Conservation (phyloP, 2,113 vertebrate genomes). For the Cheilinus undulatus region DNA sequence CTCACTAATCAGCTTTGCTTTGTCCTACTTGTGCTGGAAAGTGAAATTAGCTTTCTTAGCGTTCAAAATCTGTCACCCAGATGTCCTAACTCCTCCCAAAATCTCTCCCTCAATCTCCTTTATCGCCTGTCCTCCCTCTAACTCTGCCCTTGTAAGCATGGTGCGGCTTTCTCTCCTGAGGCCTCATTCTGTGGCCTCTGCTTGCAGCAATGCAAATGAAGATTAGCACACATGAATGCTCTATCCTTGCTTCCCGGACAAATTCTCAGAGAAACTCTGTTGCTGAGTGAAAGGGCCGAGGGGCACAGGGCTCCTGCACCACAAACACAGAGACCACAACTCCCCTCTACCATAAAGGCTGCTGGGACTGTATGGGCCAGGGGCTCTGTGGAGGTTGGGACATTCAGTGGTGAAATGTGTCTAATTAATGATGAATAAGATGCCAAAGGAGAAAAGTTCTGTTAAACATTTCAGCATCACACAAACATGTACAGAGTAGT, state of each 20-base stretch:
- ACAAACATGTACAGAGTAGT: too few species aligned
- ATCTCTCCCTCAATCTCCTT: neutral
- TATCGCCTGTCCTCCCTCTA: conserved; percentile 25
- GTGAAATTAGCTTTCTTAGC: conserved; percentile 3
- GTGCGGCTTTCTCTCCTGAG: conserved; percentile 50
- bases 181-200: conserved; percentile 60
- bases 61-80: conserved; percentile 21
- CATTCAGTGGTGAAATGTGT: conserved; percentile 34
- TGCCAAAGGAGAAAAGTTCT: neutral
- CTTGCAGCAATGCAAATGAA: conserved; percentile 73
- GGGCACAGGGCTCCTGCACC: conserved; percentile 47
- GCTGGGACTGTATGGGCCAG: neutral
- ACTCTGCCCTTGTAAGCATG: conserved; percentile 47
- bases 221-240: conserved; percentile 71
- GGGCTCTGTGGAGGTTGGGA: conserved; percentile 6
- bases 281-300: conserved; percentile 45
- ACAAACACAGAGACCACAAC: conserved; percentile 47
- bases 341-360: conserved; percentile 56
- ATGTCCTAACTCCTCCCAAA: conserved; percentile 9
- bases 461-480: too few species aligned
- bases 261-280: conserved; percentile 50
- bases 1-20: neutral
- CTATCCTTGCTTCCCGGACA: conserved; percentile 49
- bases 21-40: conserved; percentile 5
- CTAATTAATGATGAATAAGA: conserved; percentile 23